Percentiles rank a stretch among this genome's conserved stretches.
These are phyloP conservation scores for Erpornis zantholeuca DNA, from an alignment of 2,113 vertebrate genomes.

Conservation along the genomic window DNA sequence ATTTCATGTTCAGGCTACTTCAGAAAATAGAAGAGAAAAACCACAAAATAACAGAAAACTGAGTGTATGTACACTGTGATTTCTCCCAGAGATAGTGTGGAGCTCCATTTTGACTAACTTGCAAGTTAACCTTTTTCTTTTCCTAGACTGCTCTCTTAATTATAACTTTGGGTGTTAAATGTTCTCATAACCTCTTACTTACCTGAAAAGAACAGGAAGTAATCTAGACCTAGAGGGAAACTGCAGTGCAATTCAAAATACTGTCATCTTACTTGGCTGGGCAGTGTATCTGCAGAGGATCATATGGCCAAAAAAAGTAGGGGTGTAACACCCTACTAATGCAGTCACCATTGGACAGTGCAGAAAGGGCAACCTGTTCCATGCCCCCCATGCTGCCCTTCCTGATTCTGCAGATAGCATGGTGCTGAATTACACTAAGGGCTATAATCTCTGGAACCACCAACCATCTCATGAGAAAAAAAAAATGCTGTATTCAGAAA, in stretches of 20 bases:
- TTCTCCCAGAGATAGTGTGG: background rate
- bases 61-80: background rate
- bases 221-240: background rate
- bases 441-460: background rate
- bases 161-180: background rate
- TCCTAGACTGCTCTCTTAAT: background rate
- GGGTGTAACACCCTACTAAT: background rate
- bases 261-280: background rate
- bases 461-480: background rate
- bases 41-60: background rate
- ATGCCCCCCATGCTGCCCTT: background rate
- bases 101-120: background rate
- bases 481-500: background rate
- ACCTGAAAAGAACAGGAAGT: background rate
- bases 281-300: background rate
- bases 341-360: background rate
- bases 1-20: background rate
- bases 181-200: background rate
- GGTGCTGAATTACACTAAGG: background rate
- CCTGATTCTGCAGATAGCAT: background rate
- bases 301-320: background rate
- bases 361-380: background rate
- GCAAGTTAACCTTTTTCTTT: background rate
- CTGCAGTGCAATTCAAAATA: background rate
- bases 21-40: background rate